These are phyloP conservation scores for Mastomys coucha DNA, from an alignment of 2,113 vertebrate species.

Conservation along the genomic window DNA sequence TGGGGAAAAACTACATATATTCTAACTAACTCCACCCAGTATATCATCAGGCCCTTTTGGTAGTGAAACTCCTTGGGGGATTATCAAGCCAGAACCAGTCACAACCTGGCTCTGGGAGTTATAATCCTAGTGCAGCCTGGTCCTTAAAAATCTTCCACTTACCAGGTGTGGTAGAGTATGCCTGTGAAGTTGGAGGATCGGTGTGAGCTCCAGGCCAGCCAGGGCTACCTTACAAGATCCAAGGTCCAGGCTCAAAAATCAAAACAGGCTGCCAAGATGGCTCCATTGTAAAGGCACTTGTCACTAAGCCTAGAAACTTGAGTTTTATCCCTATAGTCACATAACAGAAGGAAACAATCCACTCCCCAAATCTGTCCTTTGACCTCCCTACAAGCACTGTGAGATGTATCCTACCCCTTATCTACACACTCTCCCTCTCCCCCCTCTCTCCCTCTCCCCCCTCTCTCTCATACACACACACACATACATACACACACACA, in stretches of 20 bases:
- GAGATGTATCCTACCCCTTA: no score
- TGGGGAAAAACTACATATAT: not conserved
- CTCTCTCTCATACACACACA: not conserved
- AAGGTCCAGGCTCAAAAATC: not conserved
- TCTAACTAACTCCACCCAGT: not conserved
- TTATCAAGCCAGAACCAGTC: not conserved
- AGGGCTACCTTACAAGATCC: not conserved
- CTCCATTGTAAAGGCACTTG: no score
- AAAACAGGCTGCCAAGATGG: not conserved
- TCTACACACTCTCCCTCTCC: no score
- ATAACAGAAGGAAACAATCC: not conserved
- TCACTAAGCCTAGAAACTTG: not conserved
- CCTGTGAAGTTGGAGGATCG: no score
- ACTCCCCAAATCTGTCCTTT: not conserved
- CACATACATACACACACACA: not conserved
- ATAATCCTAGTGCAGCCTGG: not conserved
- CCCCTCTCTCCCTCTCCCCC: no score
- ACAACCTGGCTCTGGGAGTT: not conserved
- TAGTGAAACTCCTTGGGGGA: not conserved
- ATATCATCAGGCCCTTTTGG: not conserved
- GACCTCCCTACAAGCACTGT: not conserved
- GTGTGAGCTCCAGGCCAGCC: not conserved
- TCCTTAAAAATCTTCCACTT: not conserved
- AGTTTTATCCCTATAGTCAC: not conserved
- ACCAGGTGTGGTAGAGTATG: rapidly evolving